A percentile compares a stretch with the other conserved stretches of the same genome.
phyloP scores from a whole-genome alignment of 2,797 vertebrate species.

The Enteromius unitaeniatus region DNA sequence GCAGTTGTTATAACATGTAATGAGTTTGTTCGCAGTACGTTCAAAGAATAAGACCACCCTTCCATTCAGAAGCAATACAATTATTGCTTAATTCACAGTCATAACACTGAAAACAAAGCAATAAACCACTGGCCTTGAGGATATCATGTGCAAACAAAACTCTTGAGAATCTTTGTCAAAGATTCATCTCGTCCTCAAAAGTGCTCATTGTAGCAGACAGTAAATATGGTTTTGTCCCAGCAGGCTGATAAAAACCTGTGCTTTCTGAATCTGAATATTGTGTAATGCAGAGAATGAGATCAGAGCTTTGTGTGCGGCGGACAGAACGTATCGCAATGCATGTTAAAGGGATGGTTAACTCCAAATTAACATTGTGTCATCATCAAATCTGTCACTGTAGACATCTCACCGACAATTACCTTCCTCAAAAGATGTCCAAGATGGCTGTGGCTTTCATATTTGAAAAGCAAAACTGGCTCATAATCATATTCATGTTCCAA shows the following conservation, averaged over 20 bases:
- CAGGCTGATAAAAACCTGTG: constrained; percentile 1
- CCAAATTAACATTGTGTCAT: background rate
- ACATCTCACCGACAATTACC: background rate
- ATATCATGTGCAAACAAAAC: background rate
- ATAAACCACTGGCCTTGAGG: background rate
- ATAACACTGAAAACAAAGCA: background rate
- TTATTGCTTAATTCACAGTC: background rate
- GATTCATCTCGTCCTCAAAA: background rate
- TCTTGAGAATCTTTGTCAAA: background rate
- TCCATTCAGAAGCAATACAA: background rate
- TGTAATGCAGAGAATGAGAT: background rate
- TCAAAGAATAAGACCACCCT: background rate
- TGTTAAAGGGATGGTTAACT: background rate
- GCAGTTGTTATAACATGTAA: background rate
- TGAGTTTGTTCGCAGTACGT: background rate
- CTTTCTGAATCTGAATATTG: background rate
- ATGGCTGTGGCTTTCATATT: constrained; percentile 16
- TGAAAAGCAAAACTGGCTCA: constrained; percentile 5
- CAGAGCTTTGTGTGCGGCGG: background rate
- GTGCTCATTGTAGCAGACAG: background rate
- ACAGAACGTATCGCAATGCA: too few species aligned
- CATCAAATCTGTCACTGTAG: constrained; percentile 2
- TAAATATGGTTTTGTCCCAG: background rate
- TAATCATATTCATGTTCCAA: constrained; percentile 17
- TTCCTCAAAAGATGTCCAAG: constrained; percentile 19